phyloP scores from a whole-genome alignment of 2,888 invertebrate species.

The Acleris emargana region DNA sequence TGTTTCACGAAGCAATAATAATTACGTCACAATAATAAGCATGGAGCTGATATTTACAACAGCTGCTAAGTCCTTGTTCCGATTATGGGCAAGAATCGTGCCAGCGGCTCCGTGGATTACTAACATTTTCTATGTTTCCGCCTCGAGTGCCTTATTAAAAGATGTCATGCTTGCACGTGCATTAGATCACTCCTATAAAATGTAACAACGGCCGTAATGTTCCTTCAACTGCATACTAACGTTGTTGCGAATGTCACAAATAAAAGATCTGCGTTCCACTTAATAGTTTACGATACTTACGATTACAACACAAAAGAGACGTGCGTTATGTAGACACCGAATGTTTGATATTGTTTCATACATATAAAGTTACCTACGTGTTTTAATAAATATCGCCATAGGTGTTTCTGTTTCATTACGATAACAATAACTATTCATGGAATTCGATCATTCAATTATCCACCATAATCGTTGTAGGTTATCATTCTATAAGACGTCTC shows the following conservation, averaged over 20 bases:
- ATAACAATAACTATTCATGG: conserved; percentile 43
- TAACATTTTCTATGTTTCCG: conserved; percentile 82
- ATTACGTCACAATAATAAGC: conserved; percentile 79
- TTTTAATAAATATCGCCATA: conserved; percentile 37
- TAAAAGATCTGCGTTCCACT: conserved; percentile 12
- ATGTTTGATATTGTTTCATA: conserved; percentile 30
- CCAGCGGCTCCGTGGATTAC: conserved; percentile 73
- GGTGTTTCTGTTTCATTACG: conserved; percentile 38
- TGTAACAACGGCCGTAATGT: conserved; percentile 33
- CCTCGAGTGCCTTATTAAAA: conserved; percentile 76
- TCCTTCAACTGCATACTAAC: conserved; percentile 26
- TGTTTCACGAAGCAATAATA: conserved; percentile 69
- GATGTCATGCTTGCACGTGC: conserved; percentile 76
- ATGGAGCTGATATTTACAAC: conserved; percentile 77
- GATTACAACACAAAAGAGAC: conserved; percentile 27
- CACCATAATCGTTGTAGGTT: conserved; percentile 22
- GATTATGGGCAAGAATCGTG: conserved; percentile 81
- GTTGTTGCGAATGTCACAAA: conserved; percentile 17
- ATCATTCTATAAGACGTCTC: conserved; percentile 14
- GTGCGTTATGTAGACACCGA: conserved; percentile 17
- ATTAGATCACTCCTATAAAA: conserved; percentile 52
- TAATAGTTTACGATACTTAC: conserved; percentile 12
- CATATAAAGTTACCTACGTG: conserved; percentile 30
- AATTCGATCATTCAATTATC: conserved; percentile 41
- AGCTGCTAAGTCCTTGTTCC: conserved; percentile 81